Conservation (phyloP, 2,113 vertebrate species). For the Saguinus imperator region DNA sequence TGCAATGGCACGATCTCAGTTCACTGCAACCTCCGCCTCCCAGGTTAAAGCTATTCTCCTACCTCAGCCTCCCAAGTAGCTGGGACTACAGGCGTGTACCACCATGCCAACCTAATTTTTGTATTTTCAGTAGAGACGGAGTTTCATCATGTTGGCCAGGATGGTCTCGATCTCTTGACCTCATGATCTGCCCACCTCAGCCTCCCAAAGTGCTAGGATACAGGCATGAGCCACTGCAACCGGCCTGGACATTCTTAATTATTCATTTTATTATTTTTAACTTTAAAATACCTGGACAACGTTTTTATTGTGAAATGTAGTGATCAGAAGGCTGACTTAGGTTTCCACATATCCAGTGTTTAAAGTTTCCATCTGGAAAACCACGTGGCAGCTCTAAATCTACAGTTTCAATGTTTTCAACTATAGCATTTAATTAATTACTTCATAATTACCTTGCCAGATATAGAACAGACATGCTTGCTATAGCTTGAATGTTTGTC, state of each 20-base stretch:
- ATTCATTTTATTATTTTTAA: slow-evolving; percentile 5
- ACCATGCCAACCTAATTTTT: no score
- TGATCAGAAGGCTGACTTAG: background rate
- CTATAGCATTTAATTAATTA: slow-evolving; percentile 4
- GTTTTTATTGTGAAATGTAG: background rate
- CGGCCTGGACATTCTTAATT: background rate
- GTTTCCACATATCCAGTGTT: background rate
- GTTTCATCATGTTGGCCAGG: no score
- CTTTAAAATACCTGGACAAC: background rate
- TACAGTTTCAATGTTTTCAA: slow-evolving; percentile 40
- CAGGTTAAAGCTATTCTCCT: no score
- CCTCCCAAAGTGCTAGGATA: no score
- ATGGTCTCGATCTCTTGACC: no score
- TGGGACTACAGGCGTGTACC: no score
- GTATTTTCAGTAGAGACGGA: no score
- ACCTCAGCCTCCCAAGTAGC: no score
- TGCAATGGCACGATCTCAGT: no score
- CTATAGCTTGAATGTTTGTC: background rate
- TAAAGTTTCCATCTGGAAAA: slow-evolving; percentile 26
- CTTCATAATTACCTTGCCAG: background rate
- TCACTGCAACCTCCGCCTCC: no score
- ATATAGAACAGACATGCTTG: background rate
- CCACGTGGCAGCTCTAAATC: background rate
- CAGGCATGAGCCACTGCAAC: fast-evolving
- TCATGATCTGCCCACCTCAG: no score